Conservation (phyloP, 2,797 vertebrate genomes). For the Diplodus sargus region DNA sequence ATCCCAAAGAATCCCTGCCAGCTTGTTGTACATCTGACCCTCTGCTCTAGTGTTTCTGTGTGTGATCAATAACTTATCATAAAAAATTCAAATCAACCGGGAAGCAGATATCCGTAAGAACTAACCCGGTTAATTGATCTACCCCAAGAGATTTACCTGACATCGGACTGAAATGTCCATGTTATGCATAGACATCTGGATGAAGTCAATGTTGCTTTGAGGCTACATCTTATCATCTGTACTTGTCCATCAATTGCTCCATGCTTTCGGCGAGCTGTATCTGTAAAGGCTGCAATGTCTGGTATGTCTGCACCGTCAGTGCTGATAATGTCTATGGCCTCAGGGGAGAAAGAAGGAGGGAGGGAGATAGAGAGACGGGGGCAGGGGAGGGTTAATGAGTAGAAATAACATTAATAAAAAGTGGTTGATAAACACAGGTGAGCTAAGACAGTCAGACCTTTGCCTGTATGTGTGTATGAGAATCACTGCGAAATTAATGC, state of each 20-base stretch:
- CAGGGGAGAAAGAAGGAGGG: slow-evolving; percentile 15
- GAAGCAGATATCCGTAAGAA: slow-evolving; percentile 12
- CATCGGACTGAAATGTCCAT: slow-evolving; percentile 14
- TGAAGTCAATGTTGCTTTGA: slow-evolving; percentile 50
- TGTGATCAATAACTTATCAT: slow-evolving; percentile 18
- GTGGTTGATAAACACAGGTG: slow-evolving; percentile 17
- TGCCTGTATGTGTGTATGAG: neutral
- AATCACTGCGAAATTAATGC: neutral
- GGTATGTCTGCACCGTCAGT: slow-evolving; percentile 62
- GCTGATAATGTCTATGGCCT: slow-evolving; percentile 69
- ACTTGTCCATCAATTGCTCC: slow-evolving; percentile 67
- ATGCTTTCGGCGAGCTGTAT: slow-evolving; percentile 67
- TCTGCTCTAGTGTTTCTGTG: neutral
- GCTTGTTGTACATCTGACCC: slow-evolving; percentile 9
- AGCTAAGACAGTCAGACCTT: slow-evolving; percentile 12
- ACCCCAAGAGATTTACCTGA: slow-evolving; percentile 36
- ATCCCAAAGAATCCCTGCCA: slow-evolving; percentile 1
- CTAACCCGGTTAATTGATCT: slow-evolving; percentile 26
- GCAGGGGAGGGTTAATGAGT: slow-evolving; percentile 31
- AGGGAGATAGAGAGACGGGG: neutral
- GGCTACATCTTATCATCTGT: slow-evolving; percentile 67
- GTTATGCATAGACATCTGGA: slow-evolving; percentile 47
- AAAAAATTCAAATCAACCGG: neutral
- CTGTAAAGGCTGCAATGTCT: slow-evolving; percentile 54
- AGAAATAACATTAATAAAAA: slow-evolving; percentile 32